Evolutionary conservation across 2,888 invertebrate genomes (phyloP).

Genomic region (Torymus auratus): DNA sequence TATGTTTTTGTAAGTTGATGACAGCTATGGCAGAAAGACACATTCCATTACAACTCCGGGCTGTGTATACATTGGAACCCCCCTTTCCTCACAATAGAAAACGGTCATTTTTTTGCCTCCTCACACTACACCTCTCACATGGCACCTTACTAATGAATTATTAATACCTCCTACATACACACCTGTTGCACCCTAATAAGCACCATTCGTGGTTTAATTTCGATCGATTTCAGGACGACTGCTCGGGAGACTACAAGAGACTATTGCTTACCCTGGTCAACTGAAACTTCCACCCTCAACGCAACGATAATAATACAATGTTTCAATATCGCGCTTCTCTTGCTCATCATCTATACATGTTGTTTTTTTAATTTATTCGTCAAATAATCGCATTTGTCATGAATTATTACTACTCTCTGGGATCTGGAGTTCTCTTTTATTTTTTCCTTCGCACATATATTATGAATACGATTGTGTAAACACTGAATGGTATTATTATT

Average conservation of each 20-base stretch:
- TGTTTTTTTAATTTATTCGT: constrained; percentile 28
- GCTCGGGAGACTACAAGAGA: constrained; percentile 93
- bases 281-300: constrained; percentile 55
- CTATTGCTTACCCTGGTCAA: constrained; percentile 85
- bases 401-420: constrained; percentile 27
- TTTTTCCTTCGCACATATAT: background rate
- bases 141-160: constrained; percentile 29
- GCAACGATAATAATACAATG: no score
- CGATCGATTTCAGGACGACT: constrained; percentile 84
- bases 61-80: background rate
- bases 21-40: background rate
- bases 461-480: background rate
- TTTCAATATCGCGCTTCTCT: background rate
- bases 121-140: background rate
- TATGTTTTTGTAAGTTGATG: background rate
- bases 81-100: background rate
- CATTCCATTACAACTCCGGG: background rate
- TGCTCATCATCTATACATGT: constrained; percentile 1
- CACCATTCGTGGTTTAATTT: constrained; percentile 58
- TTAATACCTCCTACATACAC: constrained; percentile 34
- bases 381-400: constrained; percentile 28
- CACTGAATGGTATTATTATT: background rate
- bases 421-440: constrained; percentile 24
- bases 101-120: background rate
- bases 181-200: constrained; percentile 37